phyloP scores from a whole-genome alignment of 1,140 invertebrate species.

The Caligus rogercresseyi region DNA sequence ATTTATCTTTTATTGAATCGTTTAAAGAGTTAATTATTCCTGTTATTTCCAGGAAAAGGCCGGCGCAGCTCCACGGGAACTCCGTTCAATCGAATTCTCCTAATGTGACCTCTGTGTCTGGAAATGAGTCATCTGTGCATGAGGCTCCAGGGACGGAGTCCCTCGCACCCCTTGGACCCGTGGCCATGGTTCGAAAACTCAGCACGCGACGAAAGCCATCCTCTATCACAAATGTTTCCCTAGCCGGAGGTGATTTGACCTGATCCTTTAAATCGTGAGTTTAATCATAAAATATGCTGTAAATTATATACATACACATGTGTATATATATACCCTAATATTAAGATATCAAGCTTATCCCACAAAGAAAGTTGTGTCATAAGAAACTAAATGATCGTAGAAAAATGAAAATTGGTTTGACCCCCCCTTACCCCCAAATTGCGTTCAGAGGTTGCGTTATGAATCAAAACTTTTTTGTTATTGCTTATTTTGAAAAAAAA shows the following conservation, averaged over 20 bases:
- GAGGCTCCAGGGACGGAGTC: background rate
- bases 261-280: background rate
- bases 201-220: background rate
- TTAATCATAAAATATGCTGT: background rate
- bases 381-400: too few relatives aligned
- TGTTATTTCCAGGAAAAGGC: background rate
- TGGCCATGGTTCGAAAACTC: background rate
- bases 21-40: too few relatives aligned
- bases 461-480: too few relatives aligned
- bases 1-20: too few relatives aligned
- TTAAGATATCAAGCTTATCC: too few relatives aligned
- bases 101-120: background rate
- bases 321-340: too few relatives aligned
- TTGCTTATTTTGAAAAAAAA: too few relatives aligned
- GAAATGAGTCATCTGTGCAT: background rate
- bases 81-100: background rate
- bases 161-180: background rate
- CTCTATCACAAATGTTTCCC: background rate
- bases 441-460: too few relatives aligned
- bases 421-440: too few relatives aligned
- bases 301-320: too few relatives aligned
- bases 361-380: too few relatives aligned
- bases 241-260: background rate
- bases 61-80: background rate
- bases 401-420: too few relatives aligned